phyloP scores from a whole-genome alignment of 1,140 invertebrate species.

The Theocolax elegans region DNA sequence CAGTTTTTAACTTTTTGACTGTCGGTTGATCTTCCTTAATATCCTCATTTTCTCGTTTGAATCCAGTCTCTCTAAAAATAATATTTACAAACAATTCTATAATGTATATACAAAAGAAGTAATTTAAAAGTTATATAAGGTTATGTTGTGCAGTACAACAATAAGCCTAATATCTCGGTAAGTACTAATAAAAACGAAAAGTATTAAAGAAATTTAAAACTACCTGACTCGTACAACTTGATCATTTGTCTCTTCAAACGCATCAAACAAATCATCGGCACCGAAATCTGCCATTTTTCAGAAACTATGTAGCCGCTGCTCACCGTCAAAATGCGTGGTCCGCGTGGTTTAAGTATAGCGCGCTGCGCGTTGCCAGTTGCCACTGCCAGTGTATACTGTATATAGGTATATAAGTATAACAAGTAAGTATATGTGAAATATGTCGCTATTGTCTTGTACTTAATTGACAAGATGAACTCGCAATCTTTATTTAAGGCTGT shows the following conservation, averaged over 20 bases:
- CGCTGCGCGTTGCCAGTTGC: no score
- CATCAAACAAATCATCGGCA: constrained; percentile 66
- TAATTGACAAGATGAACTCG: no score
- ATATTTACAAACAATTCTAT: constrained; percentile 3
- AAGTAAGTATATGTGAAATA: no score
- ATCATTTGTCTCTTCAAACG: constrained; percentile 65
- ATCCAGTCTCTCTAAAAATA: neutral
- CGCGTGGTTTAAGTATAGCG: no score
- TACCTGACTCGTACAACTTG: constrained; percentile 40
- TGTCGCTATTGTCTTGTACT: no score
- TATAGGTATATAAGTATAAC: no score
- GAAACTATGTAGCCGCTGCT: no score
- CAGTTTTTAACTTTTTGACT: constrained; percentile 50
- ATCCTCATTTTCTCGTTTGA: constrained; percentile 52
- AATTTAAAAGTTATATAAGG: neutral
- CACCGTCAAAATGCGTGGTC: no score
- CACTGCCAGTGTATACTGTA: no score
- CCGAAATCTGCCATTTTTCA: constrained; percentile 28
- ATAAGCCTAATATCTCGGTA: neutral
- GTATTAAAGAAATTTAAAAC: constrained; percentile 16
- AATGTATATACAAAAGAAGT: neutral
- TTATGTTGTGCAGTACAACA: neutral
- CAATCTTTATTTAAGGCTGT: no score
- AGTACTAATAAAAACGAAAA: constrained; percentile 6
- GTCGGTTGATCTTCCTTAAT: constrained; percentile 32